Percentiles rank a stretch among this genome's conserved stretches.
Conservation (phyloP, 2,113 vertebrate genomes). For the Chionomys nivalis region DNA sequence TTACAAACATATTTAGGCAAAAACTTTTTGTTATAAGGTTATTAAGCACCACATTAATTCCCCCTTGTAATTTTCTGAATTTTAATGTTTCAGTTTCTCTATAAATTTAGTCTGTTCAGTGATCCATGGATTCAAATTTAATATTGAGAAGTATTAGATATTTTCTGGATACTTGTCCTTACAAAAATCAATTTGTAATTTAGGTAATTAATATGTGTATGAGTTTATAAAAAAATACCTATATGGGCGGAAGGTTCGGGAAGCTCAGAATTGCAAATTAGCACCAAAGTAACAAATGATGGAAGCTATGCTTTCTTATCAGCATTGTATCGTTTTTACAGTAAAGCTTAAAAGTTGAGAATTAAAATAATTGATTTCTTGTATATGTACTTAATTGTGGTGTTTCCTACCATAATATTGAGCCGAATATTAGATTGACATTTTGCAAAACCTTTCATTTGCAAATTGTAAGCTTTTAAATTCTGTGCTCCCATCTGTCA, state of each 20-base stretch:
- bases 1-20: slow-evolving; percentile 18
- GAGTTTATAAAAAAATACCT: slow-evolving; percentile 4
- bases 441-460: slow-evolving; percentile 80
- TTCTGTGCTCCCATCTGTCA: slow-evolving; percentile 76
- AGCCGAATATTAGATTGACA: slow-evolving; percentile 73
- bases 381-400: slow-evolving; percentile 60
- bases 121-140: background rate
- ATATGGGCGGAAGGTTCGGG: background rate
- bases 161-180: background rate
- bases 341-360: slow-evolving; percentile 54
- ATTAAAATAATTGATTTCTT: slow-evolving; percentile 68
- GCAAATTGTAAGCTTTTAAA: slow-evolving; percentile 71
- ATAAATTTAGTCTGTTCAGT: slow-evolving; percentile 30
- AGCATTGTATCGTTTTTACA: slow-evolving; percentile 35
- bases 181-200: slow-evolving; percentile 9
- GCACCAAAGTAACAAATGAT: slow-evolving; percentile 45
- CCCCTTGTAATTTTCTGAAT: background rate
- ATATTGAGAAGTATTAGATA: slow-evolving; percentile 2
- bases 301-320: slow-evolving; percentile 27
- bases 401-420: slow-evolving; percentile 60
- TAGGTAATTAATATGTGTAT: slow-evolving; percentile 35
- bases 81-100: slow-evolving; percentile 12
- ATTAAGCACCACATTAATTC: background rate
- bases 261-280: slow-evolving; percentile 37
- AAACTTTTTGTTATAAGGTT: background rate